A percentile compares a stretch with the other conserved stretches of the same genome.
Conservation (phyloP, 2,797 vertebrate species). For the Platalea minor region DNA sequence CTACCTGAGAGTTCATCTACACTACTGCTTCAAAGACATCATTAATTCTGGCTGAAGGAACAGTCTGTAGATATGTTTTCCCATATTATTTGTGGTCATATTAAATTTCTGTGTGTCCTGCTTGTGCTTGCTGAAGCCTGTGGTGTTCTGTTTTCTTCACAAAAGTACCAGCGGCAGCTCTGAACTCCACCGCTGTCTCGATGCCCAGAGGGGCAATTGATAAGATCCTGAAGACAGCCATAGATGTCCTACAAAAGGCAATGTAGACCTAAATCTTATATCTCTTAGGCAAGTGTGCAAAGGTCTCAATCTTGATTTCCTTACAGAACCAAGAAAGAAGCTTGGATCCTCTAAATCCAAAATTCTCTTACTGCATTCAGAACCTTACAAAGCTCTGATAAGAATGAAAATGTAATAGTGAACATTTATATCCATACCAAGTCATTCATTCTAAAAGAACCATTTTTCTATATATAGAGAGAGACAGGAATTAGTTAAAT, state of each 20-base stretch:
- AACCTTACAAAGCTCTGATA: not conserved
- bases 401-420: not conserved
- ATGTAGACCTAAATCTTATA: not conserved
- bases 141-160: not conserved
- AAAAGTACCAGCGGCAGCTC: not conserved
- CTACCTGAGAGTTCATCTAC: not conserved
- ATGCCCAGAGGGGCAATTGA: not conserved
- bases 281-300: not conserved
- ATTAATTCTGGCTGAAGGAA: not conserved
- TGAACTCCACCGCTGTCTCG: not conserved
- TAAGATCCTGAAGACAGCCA: not conserved
- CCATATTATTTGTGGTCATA: not conserved
- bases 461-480: not conserved
- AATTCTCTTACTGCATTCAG: not conserved
- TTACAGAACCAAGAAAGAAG: not conserved
- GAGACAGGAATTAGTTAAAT: not conserved
- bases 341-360: not conserved
- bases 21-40: not conserved
- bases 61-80: not conserved
- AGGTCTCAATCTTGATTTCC: not conserved
- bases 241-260: not conserved
- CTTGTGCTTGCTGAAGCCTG: not conserved
- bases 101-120: not conserved
- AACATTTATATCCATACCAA: not conserved
- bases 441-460: not conserved